Conservation (phyloP, 2,888 invertebrate genomes). For the Mechanitis messenoides region DNA sequence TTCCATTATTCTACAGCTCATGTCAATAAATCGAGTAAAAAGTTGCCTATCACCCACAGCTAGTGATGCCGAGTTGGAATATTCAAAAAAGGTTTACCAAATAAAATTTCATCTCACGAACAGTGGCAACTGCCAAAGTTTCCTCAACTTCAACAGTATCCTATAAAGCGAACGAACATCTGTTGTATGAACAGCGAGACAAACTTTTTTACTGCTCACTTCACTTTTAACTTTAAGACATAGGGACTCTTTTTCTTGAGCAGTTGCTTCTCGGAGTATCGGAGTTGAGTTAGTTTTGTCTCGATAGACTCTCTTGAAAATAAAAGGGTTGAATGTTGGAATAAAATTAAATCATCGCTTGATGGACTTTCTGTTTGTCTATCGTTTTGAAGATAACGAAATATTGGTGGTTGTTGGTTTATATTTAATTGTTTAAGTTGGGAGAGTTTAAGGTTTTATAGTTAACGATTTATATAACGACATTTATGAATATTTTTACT, state of each 20-base stretch:
- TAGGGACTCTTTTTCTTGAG: slow-evolving; percentile 17
- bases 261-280: slow-evolving; percentile 35
- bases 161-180: slow-evolving; percentile 62
- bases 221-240: slow-evolving; percentile 35
- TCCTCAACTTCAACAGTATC: slow-evolving; percentile 30
- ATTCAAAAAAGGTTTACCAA: slow-evolving; percentile 65
- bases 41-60: slow-evolving; percentile 30
- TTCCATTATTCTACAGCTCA: slow-evolving; percentile 22
- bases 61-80: slow-evolving; percentile 42
- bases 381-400: neutral
- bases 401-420: neutral
- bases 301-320: slow-evolving; percentile 60
- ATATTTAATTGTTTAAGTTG: neutral
- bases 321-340: slow-evolving; percentile 45
- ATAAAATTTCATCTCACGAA: slow-evolving; percentile 65
- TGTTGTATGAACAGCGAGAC: slow-evolving; percentile 59
- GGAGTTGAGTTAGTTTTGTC: slow-evolving; percentile 55
- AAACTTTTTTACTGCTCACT: slow-evolving; percentile 36
- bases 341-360: slow-evolving; percentile 32
- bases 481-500: no score
- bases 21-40: slow-evolving; percentile 26
- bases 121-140: slow-evolving; percentile 34
- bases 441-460: neutral
- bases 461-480: neutral
- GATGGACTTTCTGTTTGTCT: slow-evolving; percentile 2